Evolutionary conservation across 1,140 invertebrate genomes (phyloP).

Genomic region (Chlorops oryzae): DNA sequence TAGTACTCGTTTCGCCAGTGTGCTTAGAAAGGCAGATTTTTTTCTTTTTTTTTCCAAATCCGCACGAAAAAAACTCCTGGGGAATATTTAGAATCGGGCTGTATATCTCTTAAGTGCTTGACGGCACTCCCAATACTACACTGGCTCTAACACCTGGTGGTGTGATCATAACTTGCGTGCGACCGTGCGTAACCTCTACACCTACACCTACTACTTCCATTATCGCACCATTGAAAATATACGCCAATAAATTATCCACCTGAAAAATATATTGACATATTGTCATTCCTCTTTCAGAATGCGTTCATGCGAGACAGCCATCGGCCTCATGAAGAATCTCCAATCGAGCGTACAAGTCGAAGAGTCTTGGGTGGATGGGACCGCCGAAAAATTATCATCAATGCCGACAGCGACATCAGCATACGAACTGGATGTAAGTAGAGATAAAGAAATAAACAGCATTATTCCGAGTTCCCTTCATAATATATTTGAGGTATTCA

Average conservation of each 20-base stretch:
- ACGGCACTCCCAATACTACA: not conserved
- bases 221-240: not conserved
- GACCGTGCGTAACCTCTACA: not conserved
- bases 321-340: slow-evolving; percentile 79
- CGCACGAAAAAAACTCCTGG: no score
- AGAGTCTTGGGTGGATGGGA: slow-evolving; percentile 79
- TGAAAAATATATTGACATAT: slow-evolving; percentile 2
- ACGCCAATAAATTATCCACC: not conserved
- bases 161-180: not conserved
- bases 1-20: no score
- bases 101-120: no score
- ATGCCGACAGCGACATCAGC: slow-evolving; percentile 47
- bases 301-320: slow-evolving; percentile 77
- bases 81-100: not conserved
- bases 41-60: no score
- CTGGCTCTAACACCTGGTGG: no score
- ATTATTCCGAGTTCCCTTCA: no score
- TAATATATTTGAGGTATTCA: no score
- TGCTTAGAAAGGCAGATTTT: no score
- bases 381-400: slow-evolving; percentile 46
- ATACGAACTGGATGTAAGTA: slow-evolving; percentile 48
- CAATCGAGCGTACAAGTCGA: slow-evolving; percentile 79
- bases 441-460: no score
- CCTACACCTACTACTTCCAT: not conserved
- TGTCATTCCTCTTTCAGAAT: slow-evolving; percentile 54